Conservation (phyloP, 2,113 vertebrate species). For the Sporophila hypoxantha region DNA sequence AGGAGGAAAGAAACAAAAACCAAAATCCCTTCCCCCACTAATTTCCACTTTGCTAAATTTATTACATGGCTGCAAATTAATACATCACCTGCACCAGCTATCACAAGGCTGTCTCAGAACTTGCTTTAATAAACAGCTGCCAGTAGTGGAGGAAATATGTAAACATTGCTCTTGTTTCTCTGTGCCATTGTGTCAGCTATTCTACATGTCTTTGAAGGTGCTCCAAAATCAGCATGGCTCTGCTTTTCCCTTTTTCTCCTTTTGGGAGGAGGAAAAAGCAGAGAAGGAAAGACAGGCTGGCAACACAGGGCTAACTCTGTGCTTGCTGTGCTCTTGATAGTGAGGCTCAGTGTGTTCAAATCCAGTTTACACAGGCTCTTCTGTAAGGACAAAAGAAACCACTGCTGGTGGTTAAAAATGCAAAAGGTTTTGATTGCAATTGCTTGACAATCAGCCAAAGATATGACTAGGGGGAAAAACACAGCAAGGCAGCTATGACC, state of each 20-base stretch:
- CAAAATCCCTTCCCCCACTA: background rate
- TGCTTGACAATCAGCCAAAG: constrained; percentile 20
- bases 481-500: constrained; percentile 32
- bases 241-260: constrained; percentile 24
- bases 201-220: constrained; percentile 42
- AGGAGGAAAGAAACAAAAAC: background rate
- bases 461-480: constrained; percentile 6
- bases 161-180: constrained; percentile 30
- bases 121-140: constrained; percentile 37
- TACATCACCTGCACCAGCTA: background rate
- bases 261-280: constrained; percentile 20
- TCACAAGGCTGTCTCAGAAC: constrained; percentile 19
- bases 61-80: background rate
- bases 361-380: constrained; percentile 40
- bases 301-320: constrained; percentile 8
- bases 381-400: constrained; percentile 32
- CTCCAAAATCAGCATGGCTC: constrained; percentile 48
- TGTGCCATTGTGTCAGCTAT: constrained; percentile 46
- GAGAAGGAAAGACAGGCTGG: constrained; percentile 9
- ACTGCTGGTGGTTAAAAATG: constrained; percentile 3
- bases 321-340: constrained; percentile 28
- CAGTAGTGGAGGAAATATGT: constrained; percentile 25
- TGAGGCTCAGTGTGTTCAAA: constrained; percentile 33
- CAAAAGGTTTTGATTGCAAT: constrained; percentile 24
- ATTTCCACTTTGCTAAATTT: constrained; percentile 6